Evolutionary conservation across 2,888 invertebrate species (phyloP).

Genomic region (Patella ulyssiponensis): DNA sequence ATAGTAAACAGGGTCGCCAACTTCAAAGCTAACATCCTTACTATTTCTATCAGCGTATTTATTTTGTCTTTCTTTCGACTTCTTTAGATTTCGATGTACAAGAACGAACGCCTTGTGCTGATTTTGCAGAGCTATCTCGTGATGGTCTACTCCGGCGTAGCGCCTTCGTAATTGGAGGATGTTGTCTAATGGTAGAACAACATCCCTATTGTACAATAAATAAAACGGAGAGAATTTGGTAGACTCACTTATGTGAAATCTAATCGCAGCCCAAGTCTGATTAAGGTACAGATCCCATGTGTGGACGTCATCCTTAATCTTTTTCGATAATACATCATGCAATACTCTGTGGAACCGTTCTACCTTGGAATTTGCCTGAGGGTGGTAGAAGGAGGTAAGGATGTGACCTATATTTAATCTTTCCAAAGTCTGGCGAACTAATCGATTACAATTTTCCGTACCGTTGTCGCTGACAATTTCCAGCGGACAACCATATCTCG

Average conservation of each 20-base stretch:
- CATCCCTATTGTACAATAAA: constrained; percentile 35
- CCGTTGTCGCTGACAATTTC: constrained; percentile 18
- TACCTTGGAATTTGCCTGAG: background rate
- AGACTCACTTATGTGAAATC: background rate
- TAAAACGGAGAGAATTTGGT: constrained; percentile 27
- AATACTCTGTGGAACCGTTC: background rate
- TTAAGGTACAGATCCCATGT: constrained; percentile 16
- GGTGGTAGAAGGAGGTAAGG: background rate
- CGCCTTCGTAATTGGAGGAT: constrained; percentile 31
- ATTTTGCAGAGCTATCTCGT: constrained; percentile 35
- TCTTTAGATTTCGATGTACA: constrained; percentile 28
- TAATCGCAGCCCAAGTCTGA: background rate
- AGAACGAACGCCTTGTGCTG: constrained; percentile 35
- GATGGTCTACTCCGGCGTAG: constrained; percentile 32
- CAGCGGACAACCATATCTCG: constrained; percentile 29
- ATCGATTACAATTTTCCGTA: constrained; percentile 12
- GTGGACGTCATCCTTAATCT: background rate
- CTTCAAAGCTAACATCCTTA: constrained; percentile 29
- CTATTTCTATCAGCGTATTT: constrained; percentile 33
- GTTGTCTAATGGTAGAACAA: constrained; percentile 35
- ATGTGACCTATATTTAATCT: background rate
- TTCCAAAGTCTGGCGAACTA: constrained; percentile 12
- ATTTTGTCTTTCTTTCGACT: constrained; percentile 31
- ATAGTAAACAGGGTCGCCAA: constrained; percentile 39
- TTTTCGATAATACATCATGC: background rate